Evolutionary conservation across 1,140 invertebrate species (phyloP).

Genomic region (Whitmania pigra): DNA sequence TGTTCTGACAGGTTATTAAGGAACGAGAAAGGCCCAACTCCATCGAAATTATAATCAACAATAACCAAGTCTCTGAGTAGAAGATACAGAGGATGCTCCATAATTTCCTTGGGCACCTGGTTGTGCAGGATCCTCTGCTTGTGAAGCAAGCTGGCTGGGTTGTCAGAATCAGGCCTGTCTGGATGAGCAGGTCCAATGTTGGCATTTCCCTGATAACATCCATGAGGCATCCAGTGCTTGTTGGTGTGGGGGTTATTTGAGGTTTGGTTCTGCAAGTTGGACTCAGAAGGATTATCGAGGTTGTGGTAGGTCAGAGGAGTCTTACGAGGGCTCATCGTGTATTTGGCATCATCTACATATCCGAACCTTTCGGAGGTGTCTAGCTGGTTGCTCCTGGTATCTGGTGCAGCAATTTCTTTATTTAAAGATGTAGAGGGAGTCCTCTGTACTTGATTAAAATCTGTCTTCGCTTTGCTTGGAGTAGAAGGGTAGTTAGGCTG

Average conservation of each 20-base stretch:
- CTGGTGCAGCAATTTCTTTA: too few relatives aligned
- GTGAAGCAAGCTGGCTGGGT: background rate
- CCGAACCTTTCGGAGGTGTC: too few relatives aligned
- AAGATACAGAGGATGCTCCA: conserved; percentile 39
- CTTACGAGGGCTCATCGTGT: conserved; percentile 13
- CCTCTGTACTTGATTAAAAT: too few relatives aligned
- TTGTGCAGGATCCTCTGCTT: conserved; percentile 34
- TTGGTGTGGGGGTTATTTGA: background rate
- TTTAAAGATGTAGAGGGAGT: too few relatives aligned
- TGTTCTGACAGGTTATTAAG: conserved; percentile 34
- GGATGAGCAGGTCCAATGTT: background rate
- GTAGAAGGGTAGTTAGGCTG: too few relatives aligned
- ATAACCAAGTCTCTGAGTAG: conserved; percentile 40
- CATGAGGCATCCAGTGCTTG: background rate
- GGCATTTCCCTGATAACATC: background rate
- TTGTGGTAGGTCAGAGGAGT: background rate
- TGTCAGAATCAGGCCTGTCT: background rate
- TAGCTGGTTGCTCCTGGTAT: too few relatives aligned
- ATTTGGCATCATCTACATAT: background rate
- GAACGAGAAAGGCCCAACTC: conserved; percentile 38
- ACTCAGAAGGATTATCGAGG: background rate
- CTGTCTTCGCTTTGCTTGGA: too few relatives aligned
- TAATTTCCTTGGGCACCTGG: conserved; percentile 37
- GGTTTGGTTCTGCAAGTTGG: background rate
- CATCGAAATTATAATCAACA: conserved; percentile 40